Percentiles rank a stretch among this genome's conserved stretches.
Conservation (phyloP, 2,113 vertebrate genomes). For the Gallinago media region DNA sequence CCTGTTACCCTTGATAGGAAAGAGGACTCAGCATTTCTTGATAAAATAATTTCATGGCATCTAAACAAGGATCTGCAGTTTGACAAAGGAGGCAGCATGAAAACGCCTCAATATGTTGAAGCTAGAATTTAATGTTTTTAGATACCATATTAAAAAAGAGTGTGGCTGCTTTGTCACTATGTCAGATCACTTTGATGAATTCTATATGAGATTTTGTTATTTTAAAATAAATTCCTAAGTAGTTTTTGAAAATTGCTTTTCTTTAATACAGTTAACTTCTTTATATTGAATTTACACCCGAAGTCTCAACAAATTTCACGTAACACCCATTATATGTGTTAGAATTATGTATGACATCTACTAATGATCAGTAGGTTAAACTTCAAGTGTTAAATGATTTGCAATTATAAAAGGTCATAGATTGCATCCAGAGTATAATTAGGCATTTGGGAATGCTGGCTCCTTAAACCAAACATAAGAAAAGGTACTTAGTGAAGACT, state of each 20-base stretch:
- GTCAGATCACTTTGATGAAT: neutral
- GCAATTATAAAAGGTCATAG: slow-evolving; percentile 34
- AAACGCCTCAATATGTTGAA: neutral
- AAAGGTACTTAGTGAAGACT: neutral
- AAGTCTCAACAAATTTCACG: neutral
- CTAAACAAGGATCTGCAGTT: neutral
- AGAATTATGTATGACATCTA: neutral
- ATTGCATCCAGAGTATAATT: slow-evolving; percentile 11
- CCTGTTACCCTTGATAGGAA: neutral
- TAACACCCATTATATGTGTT: neutral
- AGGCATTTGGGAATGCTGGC: neutral
- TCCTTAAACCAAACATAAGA: neutral
- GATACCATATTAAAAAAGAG: neutral
- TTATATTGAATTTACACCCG: neutral
- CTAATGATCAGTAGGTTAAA: slow-evolving; percentile 15
- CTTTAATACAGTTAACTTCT: neutral
- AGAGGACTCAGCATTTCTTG: neutral
- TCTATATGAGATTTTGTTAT: neutral
- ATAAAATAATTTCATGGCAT: slow-evolving; percentile 1
- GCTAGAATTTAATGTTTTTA: neutral
- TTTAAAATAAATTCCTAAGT: neutral
- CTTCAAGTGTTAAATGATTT: neutral
- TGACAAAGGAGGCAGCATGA: neutral
- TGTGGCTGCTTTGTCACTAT: neutral
- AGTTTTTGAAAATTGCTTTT: neutral